These are phyloP conservation scores for Sturnira hondurensis DNA, from an alignment of 2,113 vertebrate genomes.

Conservation along the genomic window DNA sequence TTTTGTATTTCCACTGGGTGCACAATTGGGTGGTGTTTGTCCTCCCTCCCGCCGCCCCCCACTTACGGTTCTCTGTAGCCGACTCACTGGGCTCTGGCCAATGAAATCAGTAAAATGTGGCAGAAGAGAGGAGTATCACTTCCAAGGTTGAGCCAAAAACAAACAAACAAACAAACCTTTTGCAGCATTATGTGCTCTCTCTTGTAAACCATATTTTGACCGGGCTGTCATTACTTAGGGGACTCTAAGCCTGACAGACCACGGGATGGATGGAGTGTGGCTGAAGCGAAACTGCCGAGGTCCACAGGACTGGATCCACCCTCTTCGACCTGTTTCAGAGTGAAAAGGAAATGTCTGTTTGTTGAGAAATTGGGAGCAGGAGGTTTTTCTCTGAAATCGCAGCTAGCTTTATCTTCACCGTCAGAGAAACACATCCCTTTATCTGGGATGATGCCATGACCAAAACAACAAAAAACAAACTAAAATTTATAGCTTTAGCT, in stretches of 20 bases:
- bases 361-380: neutral
- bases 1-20: neutral
- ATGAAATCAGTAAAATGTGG: neutral
- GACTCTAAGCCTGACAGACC: neutral
- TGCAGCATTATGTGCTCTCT: neutral
- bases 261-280: neutral
- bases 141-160: neutral
- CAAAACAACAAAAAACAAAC: too few species aligned
- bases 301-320: neutral
- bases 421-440: neutral
- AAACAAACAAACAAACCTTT: neutral
- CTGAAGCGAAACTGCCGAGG: neutral
- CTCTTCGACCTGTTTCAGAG: neutral
- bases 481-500: neutral
- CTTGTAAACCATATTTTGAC: neutral
- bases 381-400: neutral
- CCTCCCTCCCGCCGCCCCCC: accelerated
- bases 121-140: neutral
- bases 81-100: neutral
- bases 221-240: neutral
- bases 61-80: neutral
- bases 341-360: neutral
- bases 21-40: accelerated
- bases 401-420: neutral
- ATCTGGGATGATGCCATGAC: neutral